Evolutionary conservation across 2,888 invertebrate species (phyloP), one percentile per base, ranked within the genome.

Genomic region (Exocentrus adspersus): DNA sequence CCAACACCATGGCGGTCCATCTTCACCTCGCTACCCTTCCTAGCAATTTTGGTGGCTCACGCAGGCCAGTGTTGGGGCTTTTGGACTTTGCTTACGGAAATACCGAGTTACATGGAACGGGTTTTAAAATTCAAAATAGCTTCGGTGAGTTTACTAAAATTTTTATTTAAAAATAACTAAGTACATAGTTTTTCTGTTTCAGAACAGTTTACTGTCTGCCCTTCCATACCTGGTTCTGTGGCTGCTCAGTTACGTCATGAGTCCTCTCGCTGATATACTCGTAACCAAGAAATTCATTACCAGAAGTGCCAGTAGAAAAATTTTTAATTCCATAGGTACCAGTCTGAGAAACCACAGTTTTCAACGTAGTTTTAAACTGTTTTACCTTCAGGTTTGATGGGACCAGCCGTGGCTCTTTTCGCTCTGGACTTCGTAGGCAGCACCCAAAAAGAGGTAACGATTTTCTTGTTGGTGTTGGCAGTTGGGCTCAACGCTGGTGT

Each of bases 31-130:
- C 76, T 89, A 21, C 92, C 93, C 0, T 90, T 94, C 78, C 88
- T 89, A 87, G 88, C 92, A 0, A 84, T 94, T 5, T 78, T 92
- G 1, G 76, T 90, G 1, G 88, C 89, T 0, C 93, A 93, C 77
- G 87, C 89, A 67, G 88, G 90, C 0, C 91, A 92, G 72, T 88
- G 87, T 73, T 90, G 93, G 87, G 93, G 93, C 19, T 93, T 91
- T 82, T 93, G 92, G 90, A 93, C 92, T 30, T 82, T 94, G 21
- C 84, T 93, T 1, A 93, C 93, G 0, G 90, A 93, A 79, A 89
- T 92, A 76, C 94, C 94, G 0, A 87, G 90, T 0, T 94, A 93
- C 77, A 90, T 94, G 87, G 87, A 87, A 71, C 86, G 87, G 43
- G 88, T 93, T 5, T 84, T 94, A 0, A 83, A 86, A 52, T 91